Base-by-base conservation (phyloP, 2,888 invertebrate genomes). In the Amphipoea oculea region DNA sequence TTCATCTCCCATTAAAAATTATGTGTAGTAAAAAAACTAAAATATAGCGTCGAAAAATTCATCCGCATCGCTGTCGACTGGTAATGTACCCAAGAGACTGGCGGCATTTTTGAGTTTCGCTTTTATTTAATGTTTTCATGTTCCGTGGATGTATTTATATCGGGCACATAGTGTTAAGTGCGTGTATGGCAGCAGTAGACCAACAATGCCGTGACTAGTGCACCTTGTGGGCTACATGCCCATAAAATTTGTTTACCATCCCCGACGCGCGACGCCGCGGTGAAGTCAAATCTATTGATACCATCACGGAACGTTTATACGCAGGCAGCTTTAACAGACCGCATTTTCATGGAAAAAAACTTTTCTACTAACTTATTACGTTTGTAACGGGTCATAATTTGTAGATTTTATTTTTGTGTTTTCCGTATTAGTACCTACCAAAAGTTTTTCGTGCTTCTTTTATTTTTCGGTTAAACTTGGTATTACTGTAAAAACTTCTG, bases 241-340 rank as follows among this genome's bases (percentile, higher is more conserved):
- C 90, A 92, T 95, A 95, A 94, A 95, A 94, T 94, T 93, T 95
- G 94, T 94, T 94, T 94, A 92, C 92, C 91, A 91, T 92, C 90
- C 91, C 89, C 82, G 80, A 88, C 89, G 90, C 91, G 89, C 82
- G 80, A 88, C 89, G 90, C 90, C 88, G 88, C 90, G 90, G 90
- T 91, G 91, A 90, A 91, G 88, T 85, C 89, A 88, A 90, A 90
- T 90, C 89, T 91, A 94, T 93, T 89, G 91, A 92, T 91, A 86
- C 86, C 81, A 91, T 88, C 93, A 93, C 92, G 93, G 78, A 92
- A 93, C 79, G 78, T 83, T 86, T 80, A 75, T 85, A 86, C 83
- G 81, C 76, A 73, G 70, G 60, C 60, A 83, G 66, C 84, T 73
- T 79, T 73, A 74, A 68, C 57, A 81, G 76, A 42, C 63, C 83